Evolutionary conservation across 2,113 vertebrate genomes (phyloP).

Genomic region (Tursiops truncatus): DNA sequence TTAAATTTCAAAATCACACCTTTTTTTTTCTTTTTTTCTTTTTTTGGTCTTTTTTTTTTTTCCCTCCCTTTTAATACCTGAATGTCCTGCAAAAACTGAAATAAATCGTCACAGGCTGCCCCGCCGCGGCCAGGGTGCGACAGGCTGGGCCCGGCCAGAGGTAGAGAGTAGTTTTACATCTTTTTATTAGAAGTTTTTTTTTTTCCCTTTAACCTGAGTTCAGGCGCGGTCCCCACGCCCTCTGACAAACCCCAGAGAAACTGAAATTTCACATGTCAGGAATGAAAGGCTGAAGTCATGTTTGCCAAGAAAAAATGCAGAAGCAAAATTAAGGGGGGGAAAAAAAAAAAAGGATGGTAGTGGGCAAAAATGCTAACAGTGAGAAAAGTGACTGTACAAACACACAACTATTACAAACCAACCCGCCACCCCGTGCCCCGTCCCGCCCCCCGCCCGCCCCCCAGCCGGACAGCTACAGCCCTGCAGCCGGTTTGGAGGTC

Average conservation of each 20-base stretch:
- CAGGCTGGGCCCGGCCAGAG: constrained; percentile 78
- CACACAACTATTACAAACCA: constrained; percentile 54
- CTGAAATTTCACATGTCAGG: constrained; percentile 63
- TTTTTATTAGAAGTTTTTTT: constrained; percentile 44
- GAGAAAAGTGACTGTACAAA: constrained; percentile 76
- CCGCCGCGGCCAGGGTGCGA: not conserved
- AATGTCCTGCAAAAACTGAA: constrained; percentile 83
- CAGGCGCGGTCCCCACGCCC: constrained; percentile 43
- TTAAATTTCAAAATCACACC: constrained; percentile 85
- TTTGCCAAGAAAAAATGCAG: constrained; percentile 48
- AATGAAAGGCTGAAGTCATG: constrained; percentile 60
- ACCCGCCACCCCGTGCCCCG: not conserved
- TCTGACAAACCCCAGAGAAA: constrained; percentile 71
- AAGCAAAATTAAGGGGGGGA: not conserved
- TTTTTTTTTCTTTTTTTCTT: not conserved
- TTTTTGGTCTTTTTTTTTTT: not conserved
- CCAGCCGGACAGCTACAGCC: not conserved
- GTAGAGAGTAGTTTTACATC: constrained; percentile 84
- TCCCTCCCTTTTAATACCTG: constrained; percentile 81
- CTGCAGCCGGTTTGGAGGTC: not conserved
- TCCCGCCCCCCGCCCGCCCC: not conserved
- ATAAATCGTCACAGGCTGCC: constrained; percentile 69
- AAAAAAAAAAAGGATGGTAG: not conserved
- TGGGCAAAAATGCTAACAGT: not conserved
- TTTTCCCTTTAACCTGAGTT: constrained; percentile 84